Evolutionary conservation across 2,888 invertebrate genomes (phyloP).

Genomic region (Eutolmus rufibarbis): DNA sequence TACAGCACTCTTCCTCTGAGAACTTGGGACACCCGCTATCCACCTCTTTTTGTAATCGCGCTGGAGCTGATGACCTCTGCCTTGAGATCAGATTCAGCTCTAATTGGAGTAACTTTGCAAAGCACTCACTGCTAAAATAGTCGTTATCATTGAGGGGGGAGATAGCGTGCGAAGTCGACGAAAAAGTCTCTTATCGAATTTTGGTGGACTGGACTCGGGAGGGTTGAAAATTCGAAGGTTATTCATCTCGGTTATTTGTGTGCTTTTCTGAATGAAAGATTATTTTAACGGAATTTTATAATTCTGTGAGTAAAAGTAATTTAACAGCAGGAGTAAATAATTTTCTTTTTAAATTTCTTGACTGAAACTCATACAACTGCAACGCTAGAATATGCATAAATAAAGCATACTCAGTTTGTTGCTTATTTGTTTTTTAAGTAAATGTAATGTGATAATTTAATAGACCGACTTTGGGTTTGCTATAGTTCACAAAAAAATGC

Average conservation of each 20-base stretch:
- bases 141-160: neutral
- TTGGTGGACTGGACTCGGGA: neutral
- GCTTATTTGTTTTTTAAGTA: no score
- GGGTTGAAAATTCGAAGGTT: neutral
- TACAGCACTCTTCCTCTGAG: neutral
- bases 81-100: neutral
- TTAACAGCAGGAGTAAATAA: neutral
- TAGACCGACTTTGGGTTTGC: no score
- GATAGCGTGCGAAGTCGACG: neutral
- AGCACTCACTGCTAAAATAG: neutral
- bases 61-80: neutral
- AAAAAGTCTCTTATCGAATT: neutral
- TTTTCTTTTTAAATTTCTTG: neutral
- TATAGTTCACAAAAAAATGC: no score
- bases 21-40: neutral
- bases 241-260: neutral
- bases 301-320: neutral
- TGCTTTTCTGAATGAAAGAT: neutral
- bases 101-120: neutral
- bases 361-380: neutral
- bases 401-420: no score
- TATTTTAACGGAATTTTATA: neutral
- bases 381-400: neutral
- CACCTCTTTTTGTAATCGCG: neutral
- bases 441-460: no score